These are phyloP conservation scores for Rhynchophorus ferrugineus DNA, from an alignment of 1,140 invertebrate species.

Conservation along the genomic window DNA sequence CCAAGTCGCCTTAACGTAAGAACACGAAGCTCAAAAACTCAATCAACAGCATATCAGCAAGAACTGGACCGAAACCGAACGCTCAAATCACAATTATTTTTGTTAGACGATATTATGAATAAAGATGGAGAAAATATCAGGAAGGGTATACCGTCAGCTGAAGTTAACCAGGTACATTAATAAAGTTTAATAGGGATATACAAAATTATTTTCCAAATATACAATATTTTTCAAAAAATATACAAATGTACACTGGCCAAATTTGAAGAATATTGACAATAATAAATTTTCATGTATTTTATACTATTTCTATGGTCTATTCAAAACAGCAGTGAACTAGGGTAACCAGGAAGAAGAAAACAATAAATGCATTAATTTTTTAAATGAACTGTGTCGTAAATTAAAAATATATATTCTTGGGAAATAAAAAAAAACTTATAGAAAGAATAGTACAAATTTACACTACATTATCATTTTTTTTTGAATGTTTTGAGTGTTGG, in stretches of 20 bases:
- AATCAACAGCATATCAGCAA: constrained; percentile 36
- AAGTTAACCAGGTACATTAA: constrained; percentile 18
- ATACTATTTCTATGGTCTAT: background rate
- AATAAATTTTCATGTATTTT: too few species aligned
- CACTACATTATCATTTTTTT: too few species aligned
- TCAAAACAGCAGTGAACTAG: background rate
- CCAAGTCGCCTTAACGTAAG: constrained; percentile 30
- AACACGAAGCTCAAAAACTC: constrained; percentile 42
- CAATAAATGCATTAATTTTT: too few species aligned
- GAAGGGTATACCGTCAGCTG: constrained; percentile 31
- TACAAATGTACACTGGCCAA: too few species aligned
- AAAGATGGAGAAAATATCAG: constrained; percentile 43
- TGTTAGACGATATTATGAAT: constrained; percentile 37
- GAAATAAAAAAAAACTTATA: too few species aligned
- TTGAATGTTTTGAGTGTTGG: too few species aligned
- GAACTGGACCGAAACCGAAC: constrained; percentile 32
- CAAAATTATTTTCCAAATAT: background rate
- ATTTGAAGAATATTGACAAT: too few species aligned
- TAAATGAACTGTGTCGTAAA: too few species aligned
- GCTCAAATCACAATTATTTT: constrained; percentile 34
- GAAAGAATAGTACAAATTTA: too few species aligned
- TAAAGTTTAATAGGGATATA: background rate
- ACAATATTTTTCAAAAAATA: too few species aligned
- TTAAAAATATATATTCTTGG: too few species aligned
- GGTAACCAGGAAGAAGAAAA: too few species aligned